These are phyloP conservation scores for Tetrao urogallus DNA, from an alignment of 2,113 vertebrate genomes.

Conservation along the genomic window DNA sequence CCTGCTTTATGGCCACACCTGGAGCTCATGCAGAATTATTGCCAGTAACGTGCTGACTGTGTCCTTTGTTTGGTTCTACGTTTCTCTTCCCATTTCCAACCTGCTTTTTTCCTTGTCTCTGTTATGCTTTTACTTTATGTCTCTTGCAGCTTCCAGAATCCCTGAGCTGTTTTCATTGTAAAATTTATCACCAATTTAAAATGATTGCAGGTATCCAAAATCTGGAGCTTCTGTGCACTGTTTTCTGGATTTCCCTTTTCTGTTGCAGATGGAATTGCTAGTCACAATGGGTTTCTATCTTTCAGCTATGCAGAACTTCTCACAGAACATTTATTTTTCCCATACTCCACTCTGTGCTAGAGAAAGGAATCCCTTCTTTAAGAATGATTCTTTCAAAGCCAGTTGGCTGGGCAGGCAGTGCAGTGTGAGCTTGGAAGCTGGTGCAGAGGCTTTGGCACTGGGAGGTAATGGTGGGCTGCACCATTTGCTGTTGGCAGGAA, in stretches of 20 bases:
- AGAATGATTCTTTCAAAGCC: neutral
- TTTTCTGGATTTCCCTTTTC: neutral
- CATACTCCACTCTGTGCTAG: neutral
- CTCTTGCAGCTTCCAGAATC: neutral
- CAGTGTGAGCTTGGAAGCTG: neutral
- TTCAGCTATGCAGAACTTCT: neutral
- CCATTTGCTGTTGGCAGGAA: neutral
- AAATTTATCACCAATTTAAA: neutral
- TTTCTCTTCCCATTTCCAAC: neutral
- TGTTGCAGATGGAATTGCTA: neutral
- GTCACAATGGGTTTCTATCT: rapidly evolving
- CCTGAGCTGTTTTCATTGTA: neutral
- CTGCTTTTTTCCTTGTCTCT: neutral
- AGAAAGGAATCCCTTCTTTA: neutral
- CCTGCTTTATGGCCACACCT: neutral
- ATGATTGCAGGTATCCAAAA: neutral
- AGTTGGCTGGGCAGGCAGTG: neutral
- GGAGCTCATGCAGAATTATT: neutral
- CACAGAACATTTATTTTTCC: neutral
- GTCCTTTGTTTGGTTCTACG: neutral
- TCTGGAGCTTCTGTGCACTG: neutral
- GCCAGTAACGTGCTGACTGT: neutral
- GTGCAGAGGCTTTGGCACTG: neutral
- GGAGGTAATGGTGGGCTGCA: neutral
- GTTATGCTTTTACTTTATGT: neutral